Evolutionary conservation across 1,140 invertebrate species (phyloP), one percentile per base, ranked within the genome.

Genomic region (Liolophura sinensis): DNA sequence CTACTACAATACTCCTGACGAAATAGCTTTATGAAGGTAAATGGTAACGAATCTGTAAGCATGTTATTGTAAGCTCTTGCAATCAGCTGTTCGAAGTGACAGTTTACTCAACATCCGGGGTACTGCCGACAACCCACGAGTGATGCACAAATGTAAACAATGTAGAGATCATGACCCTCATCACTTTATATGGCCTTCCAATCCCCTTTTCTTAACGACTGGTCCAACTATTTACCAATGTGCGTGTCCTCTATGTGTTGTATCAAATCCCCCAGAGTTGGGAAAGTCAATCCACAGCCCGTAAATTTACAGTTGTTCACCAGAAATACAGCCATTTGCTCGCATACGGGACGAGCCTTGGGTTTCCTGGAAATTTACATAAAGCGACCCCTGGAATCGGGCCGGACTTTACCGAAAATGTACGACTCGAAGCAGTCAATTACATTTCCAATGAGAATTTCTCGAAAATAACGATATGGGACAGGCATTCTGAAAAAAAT

Each of bases 231-330:
- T 82, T 88, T 89, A 93, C 92, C 91, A 81, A 93, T 92, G 85
- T 93, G 92, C 73, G 89, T 91, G 76, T 91, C 90, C 87, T 93
- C 92, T 76, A 93, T 93, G 85, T 93, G 92, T 81, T 91, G 89
- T 81, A 93, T 93, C 80, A 93, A 86, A 83, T 92, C 91, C 72
- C 87, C 86, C 82, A 93, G 87, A 86, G 87, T 91, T 79, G 90
- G 88, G 89, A 92, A 93, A 73, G 88, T 92, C 74, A 92, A 88
- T 76, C 90, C 91, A 88, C 92, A 93, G 84, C 90, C 89, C 87
- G 91, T 90, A 85, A 91, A 93, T 89, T 92, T 93, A 88, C 92
- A 93, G 85, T 90, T 89, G 87, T 93, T 93, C 82, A 92, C 86
- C 86, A 92, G 88, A 88, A 93, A 93, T 85, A 92, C 91, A 84